Evolutionary conservation across 2,113 vertebrate species (phyloP).

Genomic region (Saimiri boliviensis): DNA sequence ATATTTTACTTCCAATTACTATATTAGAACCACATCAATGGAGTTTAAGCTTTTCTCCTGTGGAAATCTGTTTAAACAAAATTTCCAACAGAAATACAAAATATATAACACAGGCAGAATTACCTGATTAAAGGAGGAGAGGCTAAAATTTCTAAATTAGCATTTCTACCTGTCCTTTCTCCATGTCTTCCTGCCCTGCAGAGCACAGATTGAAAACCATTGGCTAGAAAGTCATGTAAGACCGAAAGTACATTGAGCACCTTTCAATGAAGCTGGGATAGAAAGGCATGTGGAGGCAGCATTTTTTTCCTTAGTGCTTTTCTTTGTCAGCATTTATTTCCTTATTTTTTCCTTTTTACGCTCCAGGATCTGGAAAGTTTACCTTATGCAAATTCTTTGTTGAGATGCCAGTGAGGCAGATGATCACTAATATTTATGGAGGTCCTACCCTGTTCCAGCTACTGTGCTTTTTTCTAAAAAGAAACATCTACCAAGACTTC

Average conservation of each 20-base stretch:
- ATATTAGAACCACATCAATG: neutral
- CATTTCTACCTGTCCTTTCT: neutral
- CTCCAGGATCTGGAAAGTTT: neutral
- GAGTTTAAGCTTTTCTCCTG: neutral
- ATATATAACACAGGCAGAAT: neutral
- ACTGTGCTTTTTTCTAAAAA: neutral
- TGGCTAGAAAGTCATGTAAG: neutral
- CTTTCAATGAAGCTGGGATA: neutral
- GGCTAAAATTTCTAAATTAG: neutral
- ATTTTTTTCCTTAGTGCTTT: neutral
- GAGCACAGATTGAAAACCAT: neutral
- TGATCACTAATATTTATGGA: neutral
- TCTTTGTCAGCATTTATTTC: neutral
- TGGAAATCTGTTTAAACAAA: neutral
- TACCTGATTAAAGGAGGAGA: neutral
- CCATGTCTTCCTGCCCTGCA: neutral
- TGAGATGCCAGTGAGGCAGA: neutral
- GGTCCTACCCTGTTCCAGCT: neutral
- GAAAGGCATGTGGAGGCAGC: neutral
- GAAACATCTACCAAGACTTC: neutral
- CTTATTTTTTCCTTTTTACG: neutral
- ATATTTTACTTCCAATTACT: neutral
- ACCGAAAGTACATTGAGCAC: accelerated
- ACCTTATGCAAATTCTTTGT: accelerated
- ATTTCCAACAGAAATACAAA: neutral